phyloP scores from a whole-genome alignment of 2,888 invertebrate species.

The Allophyes oxyacanthae region DNA sequence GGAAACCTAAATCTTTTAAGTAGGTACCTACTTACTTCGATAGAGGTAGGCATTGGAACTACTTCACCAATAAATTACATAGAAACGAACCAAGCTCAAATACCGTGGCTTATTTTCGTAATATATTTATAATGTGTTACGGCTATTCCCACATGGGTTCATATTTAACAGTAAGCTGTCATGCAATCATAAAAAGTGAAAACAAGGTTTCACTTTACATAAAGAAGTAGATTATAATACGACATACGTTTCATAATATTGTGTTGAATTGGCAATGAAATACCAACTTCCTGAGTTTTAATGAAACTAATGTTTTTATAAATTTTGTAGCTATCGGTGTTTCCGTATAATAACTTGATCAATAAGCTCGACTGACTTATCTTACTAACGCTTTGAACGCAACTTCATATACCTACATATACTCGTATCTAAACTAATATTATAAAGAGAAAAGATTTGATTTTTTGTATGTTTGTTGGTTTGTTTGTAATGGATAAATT shows the following conservation, averaged over 20 bases:
- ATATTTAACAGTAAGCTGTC: conserved; percentile 72
- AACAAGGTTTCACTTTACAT: conserved; percentile 75
- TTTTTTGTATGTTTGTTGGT: no score
- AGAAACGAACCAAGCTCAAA: conserved; percentile 12
- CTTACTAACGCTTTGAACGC: no score
- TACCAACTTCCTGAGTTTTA: conserved; percentile 33
- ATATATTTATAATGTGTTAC: conserved; percentile 61
- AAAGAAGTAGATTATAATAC: conserved; percentile 39
- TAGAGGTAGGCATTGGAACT: no score
- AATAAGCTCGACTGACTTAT: conserved; percentile 14
- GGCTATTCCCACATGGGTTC: conserved; percentile 68
- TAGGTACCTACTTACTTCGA: no score
- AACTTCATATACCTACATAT: no score
- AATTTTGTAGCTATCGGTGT: no score
- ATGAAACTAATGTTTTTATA: conserved; percentile 28
- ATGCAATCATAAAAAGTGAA: conserved; percentile 85
- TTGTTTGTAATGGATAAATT: no score
- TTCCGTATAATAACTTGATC: conserved; percentile 21
- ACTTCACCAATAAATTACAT: no score
- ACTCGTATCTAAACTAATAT: no score
- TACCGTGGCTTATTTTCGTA: conserved; percentile 44
- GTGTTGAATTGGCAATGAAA: conserved; percentile 37
- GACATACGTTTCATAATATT: conserved; percentile 45
- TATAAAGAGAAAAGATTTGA: no score
- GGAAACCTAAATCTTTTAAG: no score